Evolutionary conservation across 2,113 vertebrate genomes (phyloP), one percentile per base, ranked within the genome.

Genomic region (Bos indicus): DNA sequence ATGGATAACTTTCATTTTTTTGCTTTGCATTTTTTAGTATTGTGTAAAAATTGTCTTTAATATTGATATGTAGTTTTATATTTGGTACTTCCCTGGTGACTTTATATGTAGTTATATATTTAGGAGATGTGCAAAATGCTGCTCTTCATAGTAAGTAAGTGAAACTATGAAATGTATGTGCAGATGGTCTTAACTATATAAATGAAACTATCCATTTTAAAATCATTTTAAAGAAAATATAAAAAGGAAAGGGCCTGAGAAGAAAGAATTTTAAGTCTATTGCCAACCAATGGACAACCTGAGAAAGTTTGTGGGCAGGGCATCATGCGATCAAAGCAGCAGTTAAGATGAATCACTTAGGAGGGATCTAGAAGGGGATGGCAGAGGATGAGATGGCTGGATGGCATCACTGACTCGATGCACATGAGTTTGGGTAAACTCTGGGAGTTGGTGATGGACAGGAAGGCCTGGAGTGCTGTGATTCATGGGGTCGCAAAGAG

Each of bases 61-160:
- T 77, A 94, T 33, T 56, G 62, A 36, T 77, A n/a, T 56, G 17
- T 26, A 95, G 59, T 64, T 96, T 92, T 95, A 57, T 90, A 85
- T 56, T 84, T 19, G 77, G 78, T 48, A 36, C 19, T 40, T 40
- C 36, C 67, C 36, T 25, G n/a, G 67, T 74, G n/a, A 74, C 36
- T 74, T 36, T 77, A 30, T 62, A 33, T 48, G 10, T 36, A 88
- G 52, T 64, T 96, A 78, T 92, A 57, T 90, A 78, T 56, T 90
- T 19, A 85, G 78, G 46, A 62, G 56, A 78, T 90, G 54, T 36
- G 30, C 51, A 56, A 26, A 56, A 57, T 23, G 43, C 9, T 74
- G 25, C 16, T 78, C 6, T 56, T 94, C 46, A 57, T 62, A 57
- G 67, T 87, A 93, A 77, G 30, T 87, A 93, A 77, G 25, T 77